These are phyloP conservation scores for Cercocebus atys DNA, from an alignment of 2,113 vertebrate genomes.

Conservation along the genomic window DNA sequence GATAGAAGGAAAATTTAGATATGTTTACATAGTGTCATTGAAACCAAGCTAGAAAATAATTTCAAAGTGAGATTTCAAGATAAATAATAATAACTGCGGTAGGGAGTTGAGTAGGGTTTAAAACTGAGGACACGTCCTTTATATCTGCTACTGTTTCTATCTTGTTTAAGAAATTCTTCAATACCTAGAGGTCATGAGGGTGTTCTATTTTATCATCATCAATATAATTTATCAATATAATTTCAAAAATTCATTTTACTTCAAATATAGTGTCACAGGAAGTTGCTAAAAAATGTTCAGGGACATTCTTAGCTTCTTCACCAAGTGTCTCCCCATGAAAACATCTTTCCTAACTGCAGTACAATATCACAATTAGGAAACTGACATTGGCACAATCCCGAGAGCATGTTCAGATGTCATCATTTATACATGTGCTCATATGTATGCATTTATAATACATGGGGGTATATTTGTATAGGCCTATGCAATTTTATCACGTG, in stretches of 20 bases:
- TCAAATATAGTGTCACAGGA: not conserved
- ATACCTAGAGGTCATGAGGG: not conserved
- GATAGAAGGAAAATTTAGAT: not conserved
- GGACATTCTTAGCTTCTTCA: not conserved
- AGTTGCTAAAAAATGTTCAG: not conserved
- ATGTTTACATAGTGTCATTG: not conserved
- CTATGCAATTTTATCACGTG: not conserved
- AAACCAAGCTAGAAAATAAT: not conserved
- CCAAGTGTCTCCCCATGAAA: not conserved
- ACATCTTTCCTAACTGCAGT: not conserved
- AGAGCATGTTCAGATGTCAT: not conserved
- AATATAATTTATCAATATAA: not conserved
- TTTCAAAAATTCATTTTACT: not conserved
- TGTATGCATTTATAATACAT: not conserved
- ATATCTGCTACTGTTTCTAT: not conserved
- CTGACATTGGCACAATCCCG: not conserved
- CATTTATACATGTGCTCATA: not conserved
- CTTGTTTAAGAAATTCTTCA: not conserved
- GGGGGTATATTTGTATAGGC: not conserved
- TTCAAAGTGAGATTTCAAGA: slow-evolving; percentile 20
- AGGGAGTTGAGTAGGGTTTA: not conserved
- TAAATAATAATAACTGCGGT: not conserved
- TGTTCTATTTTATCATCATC: not conserved
- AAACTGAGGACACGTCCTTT: not conserved
- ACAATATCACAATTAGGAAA: not conserved